Conservation (phyloP, 2,888 invertebrate species). For the Hypomecis atomaria region DNA sequence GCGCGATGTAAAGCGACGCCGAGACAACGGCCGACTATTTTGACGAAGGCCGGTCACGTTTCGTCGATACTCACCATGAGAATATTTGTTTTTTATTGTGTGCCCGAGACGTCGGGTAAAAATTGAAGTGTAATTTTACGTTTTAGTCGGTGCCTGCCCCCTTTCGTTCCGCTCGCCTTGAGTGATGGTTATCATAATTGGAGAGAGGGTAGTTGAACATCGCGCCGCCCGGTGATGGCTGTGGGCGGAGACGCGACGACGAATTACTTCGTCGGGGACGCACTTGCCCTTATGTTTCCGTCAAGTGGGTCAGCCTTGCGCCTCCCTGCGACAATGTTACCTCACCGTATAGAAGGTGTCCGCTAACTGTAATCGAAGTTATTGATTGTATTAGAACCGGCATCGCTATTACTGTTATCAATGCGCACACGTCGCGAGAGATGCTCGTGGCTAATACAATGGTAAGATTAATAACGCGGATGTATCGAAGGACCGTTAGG, state of each 20-base stretch:
- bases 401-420: slow-evolving; percentile 77
- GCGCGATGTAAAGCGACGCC: slow-evolving; percentile 76
- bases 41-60: slow-evolving; percentile 85
- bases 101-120: slow-evolving; percentile 79
- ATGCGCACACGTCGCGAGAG: slow-evolving; percentile 76
- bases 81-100: slow-evolving; percentile 84
- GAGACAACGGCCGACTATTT: slow-evolving; percentile 82
- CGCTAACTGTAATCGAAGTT: slow-evolving; percentile 70
- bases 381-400: slow-evolving; percentile 72
- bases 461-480: slow-evolving; percentile 81
- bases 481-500: slow-evolving; percentile 74
- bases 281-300: slow-evolving; percentile 43
- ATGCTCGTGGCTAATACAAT: slow-evolving; percentile 77
- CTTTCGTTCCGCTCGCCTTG: slow-evolving; percentile 84
- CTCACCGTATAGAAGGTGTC: slow-evolving; percentile 63
- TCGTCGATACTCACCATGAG: slow-evolving; percentile 83
- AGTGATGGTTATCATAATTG: slow-evolving; percentile 85
- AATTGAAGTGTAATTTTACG: slow-evolving; percentile 84
- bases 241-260: slow-evolving; percentile 73
- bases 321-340: slow-evolving; percentile 36
- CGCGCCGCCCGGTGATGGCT: slow-evolving; percentile 67
- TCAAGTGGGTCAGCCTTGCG: slow-evolving; percentile 2
- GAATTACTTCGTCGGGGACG: slow-evolving; percentile 51
- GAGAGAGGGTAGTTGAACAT: slow-evolving; percentile 79
- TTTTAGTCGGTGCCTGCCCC: slow-evolving; percentile 83